Evolutionary conservation across 2,113 vertebrate species (phyloP).

Genomic region (Riparia riparia): DNA sequence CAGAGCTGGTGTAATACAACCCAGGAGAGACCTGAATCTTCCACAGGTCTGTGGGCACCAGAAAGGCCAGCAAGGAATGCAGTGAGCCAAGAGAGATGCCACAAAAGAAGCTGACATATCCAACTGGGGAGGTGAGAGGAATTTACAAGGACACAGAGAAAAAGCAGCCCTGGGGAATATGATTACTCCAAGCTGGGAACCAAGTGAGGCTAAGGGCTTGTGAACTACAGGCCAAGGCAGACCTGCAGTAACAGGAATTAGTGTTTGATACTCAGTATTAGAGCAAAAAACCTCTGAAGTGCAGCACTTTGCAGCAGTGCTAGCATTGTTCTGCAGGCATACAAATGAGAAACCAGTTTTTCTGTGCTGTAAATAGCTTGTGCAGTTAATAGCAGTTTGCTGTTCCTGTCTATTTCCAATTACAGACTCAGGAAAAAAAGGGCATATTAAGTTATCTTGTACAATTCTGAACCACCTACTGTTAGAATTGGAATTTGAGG

Average conservation of each 20-base stretch:
- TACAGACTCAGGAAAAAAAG: neutral
- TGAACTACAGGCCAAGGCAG: neutral
- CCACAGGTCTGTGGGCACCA: neutral
- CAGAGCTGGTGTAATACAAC: neutral
- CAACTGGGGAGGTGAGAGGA: neutral
- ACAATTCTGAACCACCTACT: neutral
- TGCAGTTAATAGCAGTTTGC: neutral
- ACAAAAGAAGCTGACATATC: neutral
- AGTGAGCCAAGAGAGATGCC: fast-evolving
- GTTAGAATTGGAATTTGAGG: neutral
- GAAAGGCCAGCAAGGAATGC: neutral
- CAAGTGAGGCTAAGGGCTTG: neutral
- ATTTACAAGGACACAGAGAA: neutral
- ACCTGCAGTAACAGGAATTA: neutral
- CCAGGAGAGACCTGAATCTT: neutral
- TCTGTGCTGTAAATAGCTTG: neutral
- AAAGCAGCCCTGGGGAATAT: neutral
- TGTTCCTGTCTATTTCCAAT: slow-evolving; percentile 30
- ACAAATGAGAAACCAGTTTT: neutral
- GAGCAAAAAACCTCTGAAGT: neutral
- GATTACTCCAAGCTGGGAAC: neutral
- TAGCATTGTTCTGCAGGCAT: neutral
- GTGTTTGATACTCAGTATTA: neutral
- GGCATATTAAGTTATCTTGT: neutral
- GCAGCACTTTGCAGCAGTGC: neutral